Evolutionary conservation across 2,888 invertebrate genomes (phyloP).

Genomic region (Ormyrus labotus): DNA sequence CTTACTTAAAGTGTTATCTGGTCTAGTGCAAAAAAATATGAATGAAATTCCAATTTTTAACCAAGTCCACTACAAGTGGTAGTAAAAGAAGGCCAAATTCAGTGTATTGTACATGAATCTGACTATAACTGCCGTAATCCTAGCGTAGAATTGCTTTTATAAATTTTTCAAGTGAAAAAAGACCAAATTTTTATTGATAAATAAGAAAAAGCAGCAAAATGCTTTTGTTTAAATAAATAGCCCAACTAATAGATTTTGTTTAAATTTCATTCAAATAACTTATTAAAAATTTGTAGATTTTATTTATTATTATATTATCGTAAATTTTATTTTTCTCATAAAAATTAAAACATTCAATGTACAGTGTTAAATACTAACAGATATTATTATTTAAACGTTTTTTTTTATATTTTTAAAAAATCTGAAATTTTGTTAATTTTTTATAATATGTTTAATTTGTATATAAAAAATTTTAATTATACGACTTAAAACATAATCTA

Average conservation of each 20-base stretch:
- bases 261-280: slow-evolving; percentile 7
- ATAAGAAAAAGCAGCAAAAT: slow-evolving; percentile 31
- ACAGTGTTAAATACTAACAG: background rate
- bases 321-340: background rate
- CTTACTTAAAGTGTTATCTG: slow-evolving; percentile 38
- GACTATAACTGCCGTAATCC: slow-evolving; percentile 43
- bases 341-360: slow-evolving; percentile 3
- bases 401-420: too few relatives aligned
- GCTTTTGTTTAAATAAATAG: background rate
- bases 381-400: too few relatives aligned
- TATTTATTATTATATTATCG: background rate
- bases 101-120: slow-evolving; percentile 13
- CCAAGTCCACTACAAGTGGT: slow-evolving; percentile 28
- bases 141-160: slow-evolving; percentile 43
- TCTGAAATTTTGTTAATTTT: too few relatives aligned
- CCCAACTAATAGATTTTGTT: slow-evolving; percentile 38
- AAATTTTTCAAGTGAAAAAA: slow-evolving; percentile 28
- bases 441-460: background rate
- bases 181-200: slow-evolving; percentile 26
- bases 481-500: slow-evolving; percentile 63
- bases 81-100: slow-evolving; percentile 48
- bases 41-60: slow-evolving; percentile 28
- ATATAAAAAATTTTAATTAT: background rate
- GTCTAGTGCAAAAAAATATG: slow-evolving; percentile 19
- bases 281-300: background rate